A percentile compares a stretch with the other conserved stretches of the same genome.
phyloP scores from a whole-genome alignment of 2,113 vertebrate genomes.

The Pachyramphus minor region DNA sequence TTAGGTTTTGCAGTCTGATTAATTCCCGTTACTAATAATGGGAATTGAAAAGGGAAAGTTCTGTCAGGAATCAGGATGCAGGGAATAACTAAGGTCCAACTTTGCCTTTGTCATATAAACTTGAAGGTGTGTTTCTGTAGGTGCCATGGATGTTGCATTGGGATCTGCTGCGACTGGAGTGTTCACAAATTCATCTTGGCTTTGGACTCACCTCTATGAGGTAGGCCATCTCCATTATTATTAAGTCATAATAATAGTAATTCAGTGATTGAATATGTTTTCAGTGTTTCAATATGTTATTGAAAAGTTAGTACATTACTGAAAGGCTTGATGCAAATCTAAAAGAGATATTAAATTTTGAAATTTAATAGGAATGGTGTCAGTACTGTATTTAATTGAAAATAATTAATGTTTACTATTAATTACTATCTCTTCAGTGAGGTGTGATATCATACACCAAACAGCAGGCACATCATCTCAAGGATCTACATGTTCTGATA shows the following conservation, averaged over 20 bases:
- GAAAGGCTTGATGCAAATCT: background rate
- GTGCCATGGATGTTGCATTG: constrained; percentile 92
- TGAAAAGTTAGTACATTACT: background rate
- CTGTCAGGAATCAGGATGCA: background rate
- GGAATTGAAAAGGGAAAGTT: background rate
- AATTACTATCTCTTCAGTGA: background rate
- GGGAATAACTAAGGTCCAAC: background rate
- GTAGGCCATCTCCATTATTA: background rate
- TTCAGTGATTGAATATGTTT: too few relatives aligned
- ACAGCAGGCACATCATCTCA: background rate
- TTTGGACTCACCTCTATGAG: constrained; percentile 86
- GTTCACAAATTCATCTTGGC: constrained; percentile 93
- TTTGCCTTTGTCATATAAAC: background rate
- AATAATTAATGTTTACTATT: background rate
- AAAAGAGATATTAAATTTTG: background rate
- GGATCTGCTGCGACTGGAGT: constrained; percentile 92
- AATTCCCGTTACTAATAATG: background rate
- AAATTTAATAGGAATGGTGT: background rate
- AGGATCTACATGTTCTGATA: background rate
- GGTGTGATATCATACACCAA: background rate
- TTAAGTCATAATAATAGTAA: background rate
- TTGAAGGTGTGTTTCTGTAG: constrained; percentile 56
- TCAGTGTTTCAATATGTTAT: too few relatives aligned
- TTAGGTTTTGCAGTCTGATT: background rate
- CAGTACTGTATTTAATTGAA: background rate